Evolutionary conservation across 2,888 invertebrate species (phyloP).

Genomic region (Sinelater perroti): DNA sequence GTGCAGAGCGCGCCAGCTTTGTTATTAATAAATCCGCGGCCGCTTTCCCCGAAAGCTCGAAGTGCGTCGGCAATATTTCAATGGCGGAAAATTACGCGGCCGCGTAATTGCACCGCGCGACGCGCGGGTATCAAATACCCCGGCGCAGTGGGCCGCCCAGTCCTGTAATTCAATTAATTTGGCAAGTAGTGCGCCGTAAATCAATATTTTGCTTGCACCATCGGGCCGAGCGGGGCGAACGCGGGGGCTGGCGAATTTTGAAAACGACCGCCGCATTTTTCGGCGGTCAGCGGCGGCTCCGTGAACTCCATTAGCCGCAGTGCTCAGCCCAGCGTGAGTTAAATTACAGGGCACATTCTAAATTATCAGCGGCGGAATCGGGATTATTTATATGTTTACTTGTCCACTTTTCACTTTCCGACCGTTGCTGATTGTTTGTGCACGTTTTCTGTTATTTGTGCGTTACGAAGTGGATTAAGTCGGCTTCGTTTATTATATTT

Average conservation of each 20-base stretch:
- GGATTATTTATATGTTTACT: constrained; percentile 17
- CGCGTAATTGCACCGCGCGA: constrained; percentile 10
- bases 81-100: constrained; percentile 11
- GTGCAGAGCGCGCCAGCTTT: background rate
- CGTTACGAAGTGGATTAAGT: background rate
- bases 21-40: constrained; percentile 11
- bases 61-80: constrained; percentile 14
- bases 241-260: constrained; percentile 2
- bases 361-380: constrained; percentile 15
- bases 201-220: constrained; percentile 20
- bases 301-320: constrained; percentile 5
- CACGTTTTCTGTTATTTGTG: constrained; percentile 1
- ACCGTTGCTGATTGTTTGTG: constrained; percentile 14
- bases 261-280: constrained; percentile 4
- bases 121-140: constrained; percentile 19
- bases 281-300: background rate
- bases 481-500: too few relatives aligned
- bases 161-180: constrained; percentile 31
- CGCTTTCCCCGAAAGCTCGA: constrained; percentile 23
- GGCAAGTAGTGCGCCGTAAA: constrained; percentile 29
- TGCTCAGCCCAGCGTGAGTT: constrained; percentile 10
- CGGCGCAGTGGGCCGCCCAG: constrained; percentile 23
- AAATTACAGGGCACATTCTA: constrained; percentile 18
- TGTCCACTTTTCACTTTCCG: constrained; percentile 17
- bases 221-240: constrained; percentile 8